Base-by-base conservation (phyloP, 2,113 vertebrate genomes). In the Bubalus kerabau region DNA sequence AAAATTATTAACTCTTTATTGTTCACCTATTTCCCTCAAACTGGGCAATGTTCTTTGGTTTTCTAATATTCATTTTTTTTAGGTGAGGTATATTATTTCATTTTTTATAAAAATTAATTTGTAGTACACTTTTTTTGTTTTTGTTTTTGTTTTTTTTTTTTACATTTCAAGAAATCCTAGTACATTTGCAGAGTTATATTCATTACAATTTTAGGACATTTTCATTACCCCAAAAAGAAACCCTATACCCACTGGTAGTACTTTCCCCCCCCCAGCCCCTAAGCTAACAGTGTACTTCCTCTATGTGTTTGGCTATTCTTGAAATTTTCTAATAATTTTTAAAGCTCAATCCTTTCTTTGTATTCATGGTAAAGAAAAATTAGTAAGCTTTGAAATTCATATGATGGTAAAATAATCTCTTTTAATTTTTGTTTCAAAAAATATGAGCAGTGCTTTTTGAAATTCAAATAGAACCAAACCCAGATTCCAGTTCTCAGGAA, bases 1-100 rank as follows among this genome's bases (percentile, higher is more conserved):
- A 91, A 97, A 97, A 86, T 80, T 95, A 40, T 43, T 96, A 94
- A 83, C 90, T 62, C 80, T 92, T 74, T 78, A 19, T 43, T 43
- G 54, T 32, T 78, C 32, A 56, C 10, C 28, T 82, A 4, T 88
- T 89, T 95, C 14, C 46, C 89, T 10, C 17, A n/a, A 85, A 12
- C 2, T 74, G 60, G 40, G 15, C 9, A 30, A 11, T 93, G 36
- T 36, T 54, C 1, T 59, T 21, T 76, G 7, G 24, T 84, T 96
- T 90, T 92, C 52, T 76, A 80, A 36, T 83, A 89, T 82, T 84
- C n/a, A 3, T 67, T 19, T 21, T 90, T 52, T 71, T 36, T 8
- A 50, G 24, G 21, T 32, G 15, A 6, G 15, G 14, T 64, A 92
- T 57, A 87, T 93, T 67, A 82, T 60, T 86, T 92, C 81, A 36